Base-by-base conservation (phyloP, 2,888 invertebrate species). In the Anoncus sp. region DNA sequence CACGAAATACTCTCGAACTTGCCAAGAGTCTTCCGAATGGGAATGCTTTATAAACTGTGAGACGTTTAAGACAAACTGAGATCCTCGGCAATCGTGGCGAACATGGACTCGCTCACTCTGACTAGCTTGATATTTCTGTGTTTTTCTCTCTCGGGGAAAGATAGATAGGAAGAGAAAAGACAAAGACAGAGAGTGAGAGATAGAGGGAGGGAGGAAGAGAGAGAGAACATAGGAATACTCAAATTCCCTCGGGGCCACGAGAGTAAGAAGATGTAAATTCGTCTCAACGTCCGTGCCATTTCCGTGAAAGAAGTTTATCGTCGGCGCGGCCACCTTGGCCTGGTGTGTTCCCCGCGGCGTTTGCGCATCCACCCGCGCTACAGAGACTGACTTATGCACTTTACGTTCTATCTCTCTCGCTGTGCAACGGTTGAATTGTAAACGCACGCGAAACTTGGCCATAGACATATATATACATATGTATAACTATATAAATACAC, bases 211-310 rank as follows among this genome's bases (percentile, higher is more conserved):
- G 5, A 20, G 38, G 38, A 59, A 65, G 49, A 49, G 51, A 72
- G 40, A 49, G 59, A 71, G 57, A 55, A 24, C 60, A 57, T 49
- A 27, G 31, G 51, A 67, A 71, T 35, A 77, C 59, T 66, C 70
- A 60, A 81, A 81, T 80, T 77, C 82, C 79, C 80, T 81, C 62
- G 72, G 65, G 75, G 81, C 81, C 62, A 75, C 59, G 75, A 66
- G 65, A 67, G 81, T 83, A 82, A 82, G 83, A 83, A 83, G 83
- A 85, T 83, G 83, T 85, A 85, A 86, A 85, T 86, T 85, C 83
- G 81, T 79, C 83, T 82, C 81, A 81, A 81, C 81, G 82, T 84
- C 82, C 81, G 81, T 77, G 85, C 80, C 79, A 81, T 83, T 83
- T 81, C 80, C 77, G 77, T 76, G 81, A 83, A 82, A 83, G 80